Evolutionary conservation across 2,797 vertebrate genomes (phyloP).

Genomic region (Gallinago nigripennis): DNA sequence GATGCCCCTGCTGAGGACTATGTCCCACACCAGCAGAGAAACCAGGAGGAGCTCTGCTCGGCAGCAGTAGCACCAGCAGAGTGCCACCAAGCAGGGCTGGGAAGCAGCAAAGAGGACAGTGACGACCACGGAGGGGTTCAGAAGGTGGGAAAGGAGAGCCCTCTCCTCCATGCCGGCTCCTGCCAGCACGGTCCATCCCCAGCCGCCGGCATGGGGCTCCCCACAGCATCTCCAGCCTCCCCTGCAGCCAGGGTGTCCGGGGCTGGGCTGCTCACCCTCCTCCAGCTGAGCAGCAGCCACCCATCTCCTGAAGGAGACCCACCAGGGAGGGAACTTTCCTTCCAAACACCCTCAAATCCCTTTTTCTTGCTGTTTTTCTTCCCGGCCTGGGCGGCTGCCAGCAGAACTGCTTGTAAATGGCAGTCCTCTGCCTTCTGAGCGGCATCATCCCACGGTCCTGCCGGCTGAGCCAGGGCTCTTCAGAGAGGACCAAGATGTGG

Average conservation of each 20-base stretch:
- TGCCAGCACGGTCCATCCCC: not conserved
- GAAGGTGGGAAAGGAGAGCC: not conserved
- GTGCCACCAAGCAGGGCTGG: not conserved
- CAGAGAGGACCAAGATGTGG: not conserved
- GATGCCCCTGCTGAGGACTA: rapidly evolving
- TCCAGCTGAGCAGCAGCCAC: not conserved
- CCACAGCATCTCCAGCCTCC: not conserved
- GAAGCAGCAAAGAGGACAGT: not conserved
- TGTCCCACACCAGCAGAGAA: not conserved
- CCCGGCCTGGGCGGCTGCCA: not conserved
- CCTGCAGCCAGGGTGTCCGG: not conserved
- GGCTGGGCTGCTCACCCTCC: not conserved
- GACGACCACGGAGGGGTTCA: rapidly evolving
- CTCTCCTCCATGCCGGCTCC: not conserved
- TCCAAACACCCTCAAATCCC: slow-evolving; percentile 12
- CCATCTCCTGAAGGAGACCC: not conserved
- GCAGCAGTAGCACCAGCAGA: rapidly evolving
- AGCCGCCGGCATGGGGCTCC: not conserved
- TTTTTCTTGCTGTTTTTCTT: slow-evolving; percentile 1
- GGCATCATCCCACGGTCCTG: slow-evolving; percentile 23
- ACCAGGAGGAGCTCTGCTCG: not conserved
- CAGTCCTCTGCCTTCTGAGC: slow-evolving; percentile 18
- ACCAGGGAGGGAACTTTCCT: not conserved
- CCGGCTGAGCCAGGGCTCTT: not conserved
- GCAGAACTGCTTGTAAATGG: slow-evolving; percentile 13